Conservation (phyloP, 2,797 vertebrate genomes). For the Spheniscus humboldti region DNA sequence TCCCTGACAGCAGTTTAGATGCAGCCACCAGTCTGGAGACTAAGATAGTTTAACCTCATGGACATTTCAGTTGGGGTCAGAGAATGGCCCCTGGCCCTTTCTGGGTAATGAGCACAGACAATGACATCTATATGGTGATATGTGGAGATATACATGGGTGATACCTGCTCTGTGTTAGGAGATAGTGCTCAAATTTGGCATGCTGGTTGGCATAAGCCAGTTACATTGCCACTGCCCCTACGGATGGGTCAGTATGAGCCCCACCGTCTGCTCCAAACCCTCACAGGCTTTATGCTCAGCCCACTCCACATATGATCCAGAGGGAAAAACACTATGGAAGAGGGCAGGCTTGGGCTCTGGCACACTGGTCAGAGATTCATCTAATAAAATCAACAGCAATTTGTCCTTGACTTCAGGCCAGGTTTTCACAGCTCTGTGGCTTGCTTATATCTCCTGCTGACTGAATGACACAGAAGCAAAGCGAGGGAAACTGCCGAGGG, state of each 20-base stretch:
- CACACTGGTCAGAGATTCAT: neutral
- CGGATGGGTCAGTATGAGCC: neutral
- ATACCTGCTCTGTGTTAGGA: neutral
- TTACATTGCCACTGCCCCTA: neutral
- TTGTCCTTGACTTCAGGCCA: neutral
- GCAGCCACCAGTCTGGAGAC: neutral
- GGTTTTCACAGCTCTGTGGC: neutral
- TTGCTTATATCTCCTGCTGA: neutral
- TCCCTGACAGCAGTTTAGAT: neutral
- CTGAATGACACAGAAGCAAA: neutral
- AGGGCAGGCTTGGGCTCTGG: neutral
- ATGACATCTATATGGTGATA: neutral
- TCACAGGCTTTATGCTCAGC: neutral
- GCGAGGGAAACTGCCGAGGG: neutral
- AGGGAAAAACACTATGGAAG: neutral
- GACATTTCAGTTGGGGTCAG: neutral
- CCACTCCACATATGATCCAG: accelerated
- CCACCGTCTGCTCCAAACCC: neutral
- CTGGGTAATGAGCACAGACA: neutral
- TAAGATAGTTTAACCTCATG: neutral
- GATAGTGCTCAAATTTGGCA: too few relatives aligned
- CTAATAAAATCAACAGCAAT: neutral
- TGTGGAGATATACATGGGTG: accelerated
- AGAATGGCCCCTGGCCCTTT: accelerated
- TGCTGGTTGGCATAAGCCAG: accelerated